Evolutionary conservation across 1,140 invertebrate genomes (phyloP).

Genomic region (Pomacea maculata): DNA sequence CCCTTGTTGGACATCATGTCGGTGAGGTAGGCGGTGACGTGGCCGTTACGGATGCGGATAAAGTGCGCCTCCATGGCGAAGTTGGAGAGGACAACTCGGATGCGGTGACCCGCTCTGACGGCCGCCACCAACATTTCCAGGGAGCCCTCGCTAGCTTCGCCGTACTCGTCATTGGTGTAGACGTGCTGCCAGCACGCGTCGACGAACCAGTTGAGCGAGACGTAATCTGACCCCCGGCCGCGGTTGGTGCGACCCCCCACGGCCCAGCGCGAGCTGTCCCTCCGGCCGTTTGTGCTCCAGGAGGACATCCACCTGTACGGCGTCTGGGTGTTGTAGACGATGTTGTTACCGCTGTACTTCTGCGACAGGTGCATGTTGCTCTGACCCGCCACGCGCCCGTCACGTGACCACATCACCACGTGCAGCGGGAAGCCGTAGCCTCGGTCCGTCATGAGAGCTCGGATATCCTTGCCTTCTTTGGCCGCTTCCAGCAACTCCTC

Average conservation of each 20-base stretch:
- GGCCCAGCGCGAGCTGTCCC: conserved; percentile 38
- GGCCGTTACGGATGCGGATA: conserved; percentile 26
- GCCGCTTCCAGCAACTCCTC: conserved; percentile 30
- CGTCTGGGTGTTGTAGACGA: conserved; percentile 36
- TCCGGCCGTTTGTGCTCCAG: conserved; percentile 34
- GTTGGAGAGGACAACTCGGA: conserved; percentile 29
- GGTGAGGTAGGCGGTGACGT: conserved; percentile 31
- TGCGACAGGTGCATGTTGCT: conserved; percentile 37
- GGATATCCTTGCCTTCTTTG: conserved; percentile 30
- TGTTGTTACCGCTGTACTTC: conserved; percentile 35
- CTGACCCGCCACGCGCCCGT: conserved; percentile 32
- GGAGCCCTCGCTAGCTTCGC: conserved; percentile 25
- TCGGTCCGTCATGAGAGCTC: conserved; percentile 35
- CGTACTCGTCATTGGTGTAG: conserved; percentile 31
- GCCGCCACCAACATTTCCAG: conserved; percentile 25
- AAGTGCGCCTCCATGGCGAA: conserved; percentile 35
- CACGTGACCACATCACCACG: conserved; percentile 26
- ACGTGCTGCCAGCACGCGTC: conserved; percentile 36
- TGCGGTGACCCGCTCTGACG: conserved; percentile 29
- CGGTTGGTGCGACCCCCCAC: conserved; percentile 34
- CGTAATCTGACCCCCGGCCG: conserved; percentile 33
- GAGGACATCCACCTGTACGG: conserved; percentile 36
- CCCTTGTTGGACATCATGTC: conserved; percentile 35
- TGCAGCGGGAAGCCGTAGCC: conserved; percentile 34
- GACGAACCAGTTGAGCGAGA: conserved; percentile 37